Base-by-base conservation (phyloP, 2,888 invertebrate species). In the Hirtodrosophila alboralis region DNA sequence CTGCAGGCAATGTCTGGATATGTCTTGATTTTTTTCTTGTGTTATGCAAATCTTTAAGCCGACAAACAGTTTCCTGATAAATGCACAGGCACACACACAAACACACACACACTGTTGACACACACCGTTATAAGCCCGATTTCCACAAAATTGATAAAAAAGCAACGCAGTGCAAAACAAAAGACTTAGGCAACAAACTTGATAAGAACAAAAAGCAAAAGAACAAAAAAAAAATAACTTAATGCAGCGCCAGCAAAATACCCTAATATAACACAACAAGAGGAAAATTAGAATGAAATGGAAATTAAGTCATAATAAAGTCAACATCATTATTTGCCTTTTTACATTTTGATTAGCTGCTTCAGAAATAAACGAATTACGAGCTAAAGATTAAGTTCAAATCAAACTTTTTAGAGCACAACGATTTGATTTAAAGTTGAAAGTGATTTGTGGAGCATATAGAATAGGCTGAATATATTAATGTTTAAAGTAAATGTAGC, bases 91-190 rank as follows among this genome's bases (percentile, higher is more conserved):
- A 45, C 33, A 44, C 40, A 38, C 2, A 36, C 36, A 43, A 13
- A 21, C 40, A 54, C 18, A 31, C 14, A 54, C 18, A 31, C 12
- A 16, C 12, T n/a, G n/a, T n/a, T n/a, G n/a, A 10, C 38, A 37
- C 33, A 56, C 40, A 51, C 83, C 76, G 81, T 81, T 85, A 73
- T 47, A 51, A 51, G 53, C 13, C 30, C 61, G 81, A 81, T 85
- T 85, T 81, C 84, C 58, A 85, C 76, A 69, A 67, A 81, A 48
- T 62, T 75, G 85, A 81, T 81, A 83, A 78, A n/a, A n/a, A n/a
- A 45, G 45, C 48, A 27, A 48, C 8, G 23, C 37, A n/a, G 53
- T 38, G 21, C 13, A 31, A 66, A 66, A 85, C 84, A 59, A 85
- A 85, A 73, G 79, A 81, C 80, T 75, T 68, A 75, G 70, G 71